Evolutionary conservation across 2,113 vertebrate genomes (phyloP).

Genomic region (Saccopteryx leptura): DNA sequence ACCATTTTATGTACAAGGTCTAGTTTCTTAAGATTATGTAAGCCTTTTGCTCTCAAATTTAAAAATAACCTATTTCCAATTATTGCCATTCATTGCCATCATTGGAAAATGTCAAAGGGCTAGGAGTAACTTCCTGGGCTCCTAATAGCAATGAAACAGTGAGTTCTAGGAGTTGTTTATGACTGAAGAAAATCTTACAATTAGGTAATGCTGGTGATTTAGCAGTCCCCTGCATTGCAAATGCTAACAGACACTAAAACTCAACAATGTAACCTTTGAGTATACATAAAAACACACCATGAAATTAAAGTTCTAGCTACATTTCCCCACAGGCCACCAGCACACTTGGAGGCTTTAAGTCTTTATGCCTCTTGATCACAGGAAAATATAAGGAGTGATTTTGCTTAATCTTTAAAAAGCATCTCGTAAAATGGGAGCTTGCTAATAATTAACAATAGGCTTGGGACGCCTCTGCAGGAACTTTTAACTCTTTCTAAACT

Average conservation of each 20-base stretch:
- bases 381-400: constrained; percentile 66
- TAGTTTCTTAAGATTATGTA: constrained; percentile 18
- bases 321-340: neutral
- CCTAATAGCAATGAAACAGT: constrained; percentile 3
- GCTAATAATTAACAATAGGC: constrained; percentile 82
- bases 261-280: constrained; percentile 45
- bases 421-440: constrained; percentile 77
- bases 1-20: neutral
- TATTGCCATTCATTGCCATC: neutral
- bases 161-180: constrained; percentile 57
- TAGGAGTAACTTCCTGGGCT: neutral
- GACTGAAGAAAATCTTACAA: neutral
- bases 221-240: constrained; percentile 42
- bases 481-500: constrained; percentile 75
- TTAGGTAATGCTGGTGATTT: constrained; percentile 36
- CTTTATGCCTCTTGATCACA: constrained; percentile 65
- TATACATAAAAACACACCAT: constrained; percentile 24
- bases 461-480: constrained; percentile 58
- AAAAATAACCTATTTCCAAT: constrained; percentile 54
- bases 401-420: constrained; percentile 73
- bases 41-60: constrained; percentile 53
- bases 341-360: neutral
- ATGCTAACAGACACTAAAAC: neutral
- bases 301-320: neutral
- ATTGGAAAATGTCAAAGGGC: neutral